Base-by-base conservation (phyloP, 2,797 vertebrate species). In the Peromyscus eremicus region DNA sequence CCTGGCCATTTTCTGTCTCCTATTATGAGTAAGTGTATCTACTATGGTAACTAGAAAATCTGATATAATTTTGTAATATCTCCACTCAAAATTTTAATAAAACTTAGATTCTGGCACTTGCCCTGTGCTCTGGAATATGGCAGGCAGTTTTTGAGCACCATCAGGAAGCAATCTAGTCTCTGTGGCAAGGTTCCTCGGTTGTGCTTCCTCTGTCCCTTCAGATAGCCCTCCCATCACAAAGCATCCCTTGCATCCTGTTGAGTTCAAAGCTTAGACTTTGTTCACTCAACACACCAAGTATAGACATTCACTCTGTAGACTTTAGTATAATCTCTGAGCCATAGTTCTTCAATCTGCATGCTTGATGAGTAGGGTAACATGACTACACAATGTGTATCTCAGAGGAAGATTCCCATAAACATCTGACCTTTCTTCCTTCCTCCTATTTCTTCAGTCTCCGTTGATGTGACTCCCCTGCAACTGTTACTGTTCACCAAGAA, bases 101-200 rank as follows among this genome's bases (percentile, higher is more conserved):
- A 93, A 27, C 21, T 32, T 70, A n/a, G 77, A 73, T 86, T 55
- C 68, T 70, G 17, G 5, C 64, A 14, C 88, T 76, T 73, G 4
- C 7, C 25, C 57, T 62, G 13, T 55, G 19, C 27, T 95, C 32
- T 37, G 4, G 23, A 43, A 68, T 6, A 29, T 27, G 52, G 19
- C 6, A 19, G 19, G 27, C 1, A 21, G 6, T 71, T 80, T 46
- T 49, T 29, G 2, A 79, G 11, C 37, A n/a, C 3, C 11, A 10
- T 9, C 4, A 68, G 10, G 7, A 68, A 3, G 6, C 19, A 87
- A 52, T 10, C 11, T 62, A 86, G 11, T 32, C 32, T 64, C 11
- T 17, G 6, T 4, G 1, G 19, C 12, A 27, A 27, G 11, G 1
- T 8, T 5, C n/a, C 32, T 23, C 49, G 17, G 25, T 5, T 37